Evolutionary conservation across 1,140 invertebrate species (phyloP).

Genomic region (Bombus difficillimus): DNA sequence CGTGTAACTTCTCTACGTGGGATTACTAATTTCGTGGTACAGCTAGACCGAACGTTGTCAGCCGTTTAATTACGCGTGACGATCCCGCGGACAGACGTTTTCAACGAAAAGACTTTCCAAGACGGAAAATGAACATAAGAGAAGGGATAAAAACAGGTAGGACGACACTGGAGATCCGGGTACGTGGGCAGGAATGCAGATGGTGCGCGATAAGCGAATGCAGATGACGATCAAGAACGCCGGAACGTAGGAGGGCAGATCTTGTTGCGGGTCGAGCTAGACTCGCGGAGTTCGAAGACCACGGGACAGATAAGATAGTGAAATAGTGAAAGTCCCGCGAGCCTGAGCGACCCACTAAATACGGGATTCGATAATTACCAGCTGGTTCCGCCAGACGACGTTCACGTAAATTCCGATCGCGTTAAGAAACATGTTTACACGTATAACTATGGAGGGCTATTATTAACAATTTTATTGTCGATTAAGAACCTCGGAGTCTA

Average conservation of each 20-base stretch:
- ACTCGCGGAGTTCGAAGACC: constrained; percentile 42
- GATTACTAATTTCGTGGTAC: constrained; percentile 23
- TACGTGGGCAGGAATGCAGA: constrained; percentile 72
- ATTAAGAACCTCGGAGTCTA: background rate
- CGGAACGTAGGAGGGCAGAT: constrained; percentile 46
- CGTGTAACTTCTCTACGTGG: background rate
- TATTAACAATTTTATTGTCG: background rate
- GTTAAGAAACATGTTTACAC: background rate
- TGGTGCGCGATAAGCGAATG: constrained; percentile 61
- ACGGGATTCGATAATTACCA: constrained; percentile 42
- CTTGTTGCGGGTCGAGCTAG: constrained; percentile 35
- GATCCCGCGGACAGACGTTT: background rate
- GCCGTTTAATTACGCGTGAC: constrained; percentile 48
- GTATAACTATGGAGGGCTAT: background rate
- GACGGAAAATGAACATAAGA: constrained; percentile 7
- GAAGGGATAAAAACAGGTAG: constrained; percentile 66
- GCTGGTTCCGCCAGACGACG: background rate
- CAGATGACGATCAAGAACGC: constrained; percentile 63
- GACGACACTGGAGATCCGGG: constrained; percentile 70
- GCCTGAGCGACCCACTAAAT: constrained; percentile 28
- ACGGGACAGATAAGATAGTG: constrained; percentile 52
- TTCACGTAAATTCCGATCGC: constrained; percentile 10
- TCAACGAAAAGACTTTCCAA: background rate
- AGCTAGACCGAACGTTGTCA: background rate
- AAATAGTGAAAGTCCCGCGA: constrained; percentile 49